Evolutionary conservation across 2,797 vertebrate species (phyloP), one percentile per base, ranked within the genome.

Genomic region (Buceros bicornis): DNA sequence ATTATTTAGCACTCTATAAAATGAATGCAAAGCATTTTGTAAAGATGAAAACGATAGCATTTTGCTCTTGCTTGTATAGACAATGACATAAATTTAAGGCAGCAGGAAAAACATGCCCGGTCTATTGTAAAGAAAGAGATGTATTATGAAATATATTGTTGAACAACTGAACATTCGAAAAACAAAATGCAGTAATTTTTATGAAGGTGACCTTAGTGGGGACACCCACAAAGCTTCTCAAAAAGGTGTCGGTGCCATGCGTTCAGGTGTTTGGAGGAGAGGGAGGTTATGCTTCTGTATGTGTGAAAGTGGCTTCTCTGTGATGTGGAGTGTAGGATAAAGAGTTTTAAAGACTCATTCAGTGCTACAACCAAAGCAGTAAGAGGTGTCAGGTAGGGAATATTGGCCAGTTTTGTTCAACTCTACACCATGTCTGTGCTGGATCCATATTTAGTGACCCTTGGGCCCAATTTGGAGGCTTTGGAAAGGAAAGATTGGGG

Each of bases 361-460:
- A 97, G 73, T 97, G 97, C 95, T 97, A 97, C 98, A 98, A 98
- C 98, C 98, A 98, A 98, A 98, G 98, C 97, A 98, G 96, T 95
- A 76, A 96, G 95, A 93, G 78, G 81, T 97, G 93, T 96, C 94
- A 94, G 97, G 95, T 97, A 97, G 98, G 98, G 98, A 97, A 97
- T 86, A 97, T 83, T 96, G 98, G 98, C 98, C 98, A 98, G 98
- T 98, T 97, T 95, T 96, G 84, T 97, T 95, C 91, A 94, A 67
- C 85, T 97, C 47, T 86, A 95, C 92, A 96, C 96, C 95, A 48
- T 90, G 74, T 96, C 66, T 73, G 61, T 82, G 70, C 87, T 19
- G 50, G 96, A 96, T 94, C 82, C 37, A 10, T 85, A 29, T 89
- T 96, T 90, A 60, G 71, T 56, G 77, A 91, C 51, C 50, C 89